Evolutionary conservation across 2,888 invertebrate species (phyloP), one percentile per base, ranked within the genome.

Genomic region (Parnassius glacialis): DNA sequence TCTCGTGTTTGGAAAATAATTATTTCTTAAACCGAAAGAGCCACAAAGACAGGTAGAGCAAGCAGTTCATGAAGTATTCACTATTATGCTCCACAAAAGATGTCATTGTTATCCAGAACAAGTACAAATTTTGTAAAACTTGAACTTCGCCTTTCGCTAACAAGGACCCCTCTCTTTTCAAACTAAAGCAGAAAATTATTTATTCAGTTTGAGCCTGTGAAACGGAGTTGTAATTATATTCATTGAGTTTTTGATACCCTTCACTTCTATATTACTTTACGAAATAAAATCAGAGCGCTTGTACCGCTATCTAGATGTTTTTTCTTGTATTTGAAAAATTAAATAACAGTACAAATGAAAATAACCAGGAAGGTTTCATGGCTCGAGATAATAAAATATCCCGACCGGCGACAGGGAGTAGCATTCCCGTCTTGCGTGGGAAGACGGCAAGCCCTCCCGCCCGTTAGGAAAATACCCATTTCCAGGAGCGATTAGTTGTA

Each of bases 71-170:
- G 60, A 60, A 60, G 55, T 60, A 60, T 60, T 60, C 59, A 60
- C 59, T 54, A 53, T 51, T 59, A 54, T 60, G 50, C 48, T 34
- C 42, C n/a, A 60, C 60, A 60, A 60, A 54, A 60, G 54, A 60
- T 60, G 55, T 60, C 60, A 55, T 60, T 60, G 60, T 60, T 55
- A 60, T n/a, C 60, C 60, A 50, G 60, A 60, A 34, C 54, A 55
- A 60, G 60, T 55, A 50, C 13, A 51, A 60, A 60, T 43, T 60
- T 60, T 60, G 60, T 60, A 50, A 60, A 55, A 60, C 60, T 60
- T 55, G 42, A 60, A 60, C 50, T 60, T 60, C 60, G 60, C 60
- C 43, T 54, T 55, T 50, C 60, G 34, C 50, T 60, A 60, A 60
- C 60, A 47, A 61, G 52, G 47, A 42, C 45, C 44, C 56, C 56